Conservation (phyloP, 2,888 invertebrate genomes). For the Lamellibrachia columna region DNA sequence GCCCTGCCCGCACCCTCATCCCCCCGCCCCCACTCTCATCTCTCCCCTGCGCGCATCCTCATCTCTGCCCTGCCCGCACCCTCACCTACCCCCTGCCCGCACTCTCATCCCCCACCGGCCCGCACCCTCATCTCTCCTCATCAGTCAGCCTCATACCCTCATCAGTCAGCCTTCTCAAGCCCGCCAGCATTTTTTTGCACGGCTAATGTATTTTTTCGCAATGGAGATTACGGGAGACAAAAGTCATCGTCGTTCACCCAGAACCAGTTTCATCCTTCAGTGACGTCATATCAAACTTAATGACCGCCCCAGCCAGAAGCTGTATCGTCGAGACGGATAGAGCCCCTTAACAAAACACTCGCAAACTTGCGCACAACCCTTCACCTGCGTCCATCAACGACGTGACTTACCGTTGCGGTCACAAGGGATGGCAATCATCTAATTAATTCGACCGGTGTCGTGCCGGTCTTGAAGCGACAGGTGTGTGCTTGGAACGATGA, state of each 20-base stretch:
- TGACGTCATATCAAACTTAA: neutral
- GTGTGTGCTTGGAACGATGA: slow-evolving; percentile 9
- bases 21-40: no score
- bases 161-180: no score
- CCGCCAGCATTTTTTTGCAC: no score
- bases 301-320: neutral
- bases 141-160: no score
- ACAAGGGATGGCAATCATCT: neutral
- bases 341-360: neutral
- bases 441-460: slow-evolving; percentile 4
- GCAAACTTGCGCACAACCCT: neutral
- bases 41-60: no score
- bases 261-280: neutral
- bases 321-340: neutral
- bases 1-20: no score
- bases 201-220: no score
- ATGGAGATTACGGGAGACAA: neutral
- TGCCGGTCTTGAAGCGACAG: neutral
- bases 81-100: no score
- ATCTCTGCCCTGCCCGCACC: no score
- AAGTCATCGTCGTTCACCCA: neutral
- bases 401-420: neutral
- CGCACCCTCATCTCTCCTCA: no score
- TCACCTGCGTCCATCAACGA: neutral
- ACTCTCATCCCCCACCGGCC: no score